These are phyloP conservation scores for Arizona elegans DNA, from an alignment of 2,113 vertebrate species.

Conservation along the genomic window DNA sequence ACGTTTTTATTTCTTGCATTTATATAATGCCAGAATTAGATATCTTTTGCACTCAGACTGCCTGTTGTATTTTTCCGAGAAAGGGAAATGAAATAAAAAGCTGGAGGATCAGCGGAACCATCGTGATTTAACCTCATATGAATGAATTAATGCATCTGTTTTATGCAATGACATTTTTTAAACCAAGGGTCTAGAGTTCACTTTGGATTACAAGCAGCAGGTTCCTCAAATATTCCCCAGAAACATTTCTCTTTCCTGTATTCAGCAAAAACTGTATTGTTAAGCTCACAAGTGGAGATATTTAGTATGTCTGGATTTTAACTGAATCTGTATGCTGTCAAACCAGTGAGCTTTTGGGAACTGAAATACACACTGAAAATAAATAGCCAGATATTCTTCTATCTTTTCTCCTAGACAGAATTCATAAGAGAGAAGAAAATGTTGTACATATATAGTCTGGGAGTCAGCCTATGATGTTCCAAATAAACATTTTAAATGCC, in stretches of 20 bases:
- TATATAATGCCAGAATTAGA: neutral
- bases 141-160: neutral
- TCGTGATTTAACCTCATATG: neutral
- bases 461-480: slow-evolving; percentile 35
- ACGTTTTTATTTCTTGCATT: neutral
- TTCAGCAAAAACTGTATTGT: neutral
- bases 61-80: neutral
- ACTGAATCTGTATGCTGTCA: neutral
- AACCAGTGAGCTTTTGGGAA: neutral
- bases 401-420: neutral
- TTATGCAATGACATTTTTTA: neutral
- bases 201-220: neutral
- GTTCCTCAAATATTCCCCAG: neutral
- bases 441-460: neutral
- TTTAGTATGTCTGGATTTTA: neutral
- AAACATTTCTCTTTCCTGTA: neutral
- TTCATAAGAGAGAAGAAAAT: neutral
- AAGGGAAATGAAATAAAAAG: neutral
- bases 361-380: neutral
- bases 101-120: neutral
- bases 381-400: neutral
- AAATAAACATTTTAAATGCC: slow-evolving; percentile 27
- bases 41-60: neutral
- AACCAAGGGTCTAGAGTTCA: neutral
- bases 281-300: neutral